Percentiles rank a stretch among this genome's conserved stretches.
Evolutionary conservation across 2,888 invertebrate genomes (phyloP).

Genomic region (Cremastinae sp.): DNA sequence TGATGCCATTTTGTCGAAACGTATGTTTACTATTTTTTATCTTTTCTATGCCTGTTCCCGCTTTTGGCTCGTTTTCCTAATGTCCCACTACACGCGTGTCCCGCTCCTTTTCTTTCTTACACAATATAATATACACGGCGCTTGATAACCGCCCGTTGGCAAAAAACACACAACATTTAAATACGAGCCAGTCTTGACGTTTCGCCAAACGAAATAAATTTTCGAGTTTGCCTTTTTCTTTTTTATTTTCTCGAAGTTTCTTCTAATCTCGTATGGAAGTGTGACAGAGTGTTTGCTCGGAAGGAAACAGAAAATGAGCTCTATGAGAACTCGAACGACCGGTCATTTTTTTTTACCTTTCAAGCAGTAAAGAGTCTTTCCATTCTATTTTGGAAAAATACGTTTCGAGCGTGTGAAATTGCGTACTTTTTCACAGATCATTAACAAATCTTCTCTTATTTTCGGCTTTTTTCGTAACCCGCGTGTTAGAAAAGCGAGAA

Average conservation of each 20-base stretch:
- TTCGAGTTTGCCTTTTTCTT: slow-evolving; percentile 11
- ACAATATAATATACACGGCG: slow-evolving; percentile 49
- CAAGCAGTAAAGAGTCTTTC: no score
- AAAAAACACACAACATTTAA: slow-evolving; percentile 25
- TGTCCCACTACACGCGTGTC: no score
- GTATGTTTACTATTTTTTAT: slow-evolving; percentile 3
- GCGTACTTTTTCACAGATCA: neutral
- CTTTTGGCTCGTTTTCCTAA: slow-evolving; percentile 9
- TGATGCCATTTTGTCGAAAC: slow-evolving; percentile 8
- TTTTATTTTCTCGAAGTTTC: neutral
- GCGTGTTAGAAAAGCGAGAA: no score
- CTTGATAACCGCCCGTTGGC: slow-evolving; percentile 23
- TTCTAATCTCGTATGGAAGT: neutral
- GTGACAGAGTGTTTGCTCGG: neutral
- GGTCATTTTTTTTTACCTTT: no score
- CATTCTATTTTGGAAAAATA: no score
- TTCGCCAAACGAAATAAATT: slow-evolving; percentile 24
- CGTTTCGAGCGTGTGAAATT: neutral
- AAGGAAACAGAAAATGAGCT: no score
- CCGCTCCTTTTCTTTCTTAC: no score
- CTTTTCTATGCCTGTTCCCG: slow-evolving; percentile 12
- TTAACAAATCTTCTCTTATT: neutral
- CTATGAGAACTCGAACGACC: no score
- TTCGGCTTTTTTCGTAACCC: neutral
- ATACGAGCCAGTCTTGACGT: slow-evolving; percentile 19